These are phyloP conservation scores for Bagarius yarrelli DNA, from an alignment of 2,113 vertebrate species.

Conservation along the genomic window DNA sequence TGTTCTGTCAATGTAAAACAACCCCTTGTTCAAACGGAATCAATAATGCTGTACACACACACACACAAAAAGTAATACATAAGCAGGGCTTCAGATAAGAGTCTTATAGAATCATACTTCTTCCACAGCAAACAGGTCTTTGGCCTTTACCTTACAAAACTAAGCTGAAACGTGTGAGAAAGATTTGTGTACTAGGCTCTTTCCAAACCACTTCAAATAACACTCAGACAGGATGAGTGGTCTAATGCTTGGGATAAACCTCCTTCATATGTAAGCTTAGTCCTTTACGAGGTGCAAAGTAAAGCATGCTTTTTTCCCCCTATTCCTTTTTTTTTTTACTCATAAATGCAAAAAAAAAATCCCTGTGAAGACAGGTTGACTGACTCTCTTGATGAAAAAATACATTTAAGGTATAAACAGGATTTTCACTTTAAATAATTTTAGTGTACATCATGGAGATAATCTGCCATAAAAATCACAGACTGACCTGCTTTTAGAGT, in stretches of 20 bases:
- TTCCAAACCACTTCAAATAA: conserved; percentile 43
- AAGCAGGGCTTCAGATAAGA: conserved; percentile 13
- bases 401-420: conserved; percentile 47
- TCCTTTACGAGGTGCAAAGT: conserved; percentile 71
- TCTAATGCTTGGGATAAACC: conserved; percentile 50
- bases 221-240: conserved; percentile 39
- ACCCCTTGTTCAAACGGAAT: neutral
- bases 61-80: conserved; percentile 12
- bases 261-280: conserved; percentile 52
- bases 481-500: conserved; percentile 27
- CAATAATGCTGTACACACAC: conserved; percentile 7
- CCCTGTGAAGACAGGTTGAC: conserved; percentile 26
- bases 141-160: conserved; percentile 11
- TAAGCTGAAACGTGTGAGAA: conserved; percentile 17
- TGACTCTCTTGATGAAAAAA: conserved; percentile 22
- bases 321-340: conserved; percentile 43
- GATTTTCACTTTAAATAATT: conserved; percentile 30
- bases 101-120: neutral
- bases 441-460: neutral
- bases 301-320: conserved; percentile 55
- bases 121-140: conserved; percentile 33
- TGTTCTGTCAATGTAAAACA: conserved; percentile 11
- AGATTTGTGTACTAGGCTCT: conserved; percentile 21
- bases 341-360: neutral
- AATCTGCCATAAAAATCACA: conserved; percentile 9